These are phyloP conservation scores for Drosophila bifasciata DNA, from an alignment of 1,140 invertebrate species.

Conservation along the genomic window DNA sequence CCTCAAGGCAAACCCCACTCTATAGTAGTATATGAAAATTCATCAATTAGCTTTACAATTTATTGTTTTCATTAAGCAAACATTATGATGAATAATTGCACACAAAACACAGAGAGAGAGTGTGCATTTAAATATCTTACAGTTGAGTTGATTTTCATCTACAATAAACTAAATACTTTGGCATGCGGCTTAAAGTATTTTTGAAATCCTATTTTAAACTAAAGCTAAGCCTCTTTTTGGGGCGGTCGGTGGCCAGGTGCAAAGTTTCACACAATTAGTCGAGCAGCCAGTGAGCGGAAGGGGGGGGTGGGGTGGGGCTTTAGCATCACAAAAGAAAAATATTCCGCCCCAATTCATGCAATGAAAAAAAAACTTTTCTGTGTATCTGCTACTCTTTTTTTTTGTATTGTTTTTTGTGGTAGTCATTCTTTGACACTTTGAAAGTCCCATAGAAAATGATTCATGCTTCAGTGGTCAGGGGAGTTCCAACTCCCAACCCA, in stretches of 20 bases:
- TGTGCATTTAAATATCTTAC: too few relatives aligned
- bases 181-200: too few relatives aligned
- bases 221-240: neutral
- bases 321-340: conserved; percentile 17
- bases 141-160: too few relatives aligned
- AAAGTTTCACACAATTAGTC: conserved; percentile 14
- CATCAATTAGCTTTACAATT: conserved; percentile 32
- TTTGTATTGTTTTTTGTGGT: too few relatives aligned
- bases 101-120: neutral
- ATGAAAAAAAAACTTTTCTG: neutral
- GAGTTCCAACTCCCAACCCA: neutral
- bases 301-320: conserved; percentile 20
- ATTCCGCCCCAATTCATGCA: conserved; percentile 37
- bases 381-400: too few relatives aligned
- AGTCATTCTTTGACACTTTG: conserved; percentile 19
- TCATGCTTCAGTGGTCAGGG: conserved; percentile 35
- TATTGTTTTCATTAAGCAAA: conserved; percentile 22
- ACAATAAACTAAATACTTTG: too few relatives aligned
- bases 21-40: too few relatives aligned
- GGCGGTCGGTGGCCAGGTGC: neutral
- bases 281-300: conserved; percentile 1
- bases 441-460: conserved; percentile 35
- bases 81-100: conserved; percentile 33
- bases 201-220: neutral
- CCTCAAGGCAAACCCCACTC: conserved; percentile 1